Base-by-base conservation (phyloP, 2,113 vertebrate species). In the Syngnathus typhle region DNA sequence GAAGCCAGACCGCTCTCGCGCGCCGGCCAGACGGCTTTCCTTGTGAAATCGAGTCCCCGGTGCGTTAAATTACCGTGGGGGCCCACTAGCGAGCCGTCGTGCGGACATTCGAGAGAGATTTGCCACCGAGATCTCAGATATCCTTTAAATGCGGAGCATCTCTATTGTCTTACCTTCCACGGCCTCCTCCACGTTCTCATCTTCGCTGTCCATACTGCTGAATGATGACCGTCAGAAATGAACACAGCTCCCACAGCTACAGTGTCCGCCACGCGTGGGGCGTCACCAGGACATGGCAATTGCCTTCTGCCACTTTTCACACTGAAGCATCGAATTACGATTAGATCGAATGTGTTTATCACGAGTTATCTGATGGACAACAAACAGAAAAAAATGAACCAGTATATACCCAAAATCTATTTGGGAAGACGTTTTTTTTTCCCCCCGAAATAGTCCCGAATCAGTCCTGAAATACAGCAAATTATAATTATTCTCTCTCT, bases 141-240 rank as follows among this genome's bases (percentile, higher is more conserved):
- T 36, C 5, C 6, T 56, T 32, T 11, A 56, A 32, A 15, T 32
- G 12, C 27, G 23, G 1, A 12, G 52, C 9, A 15, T 12, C 12
- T 55, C n/a, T 56, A 15, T n/a, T 21, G 37, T 27, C 32, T 4
- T 18, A 65, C 63, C 63, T 65, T 65, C 43, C 27, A 65, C 27
- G 18, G 36, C 46, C 9, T 65, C 46, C 10, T 64, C 46, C 32
- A 37, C 63, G 16, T 19, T 32, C 10, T 65, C 63, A 7, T 65
- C 63, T 16, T 65, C 63, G 46, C 46, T 65, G 46, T 65, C 63
- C 63, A 65, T 65, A 13, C 13, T n/a, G 23, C 11, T 32, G 61
- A 41, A 13, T 19, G 60, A 32, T 32, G 27, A 32, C 10, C 16
- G 13, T 18, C 4, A 1, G 7, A 19, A 61, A 8, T 61, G 18